Base-by-base conservation (phyloP, 2,113 vertebrate genomes). In the Peromyscus maniculatus region DNA sequence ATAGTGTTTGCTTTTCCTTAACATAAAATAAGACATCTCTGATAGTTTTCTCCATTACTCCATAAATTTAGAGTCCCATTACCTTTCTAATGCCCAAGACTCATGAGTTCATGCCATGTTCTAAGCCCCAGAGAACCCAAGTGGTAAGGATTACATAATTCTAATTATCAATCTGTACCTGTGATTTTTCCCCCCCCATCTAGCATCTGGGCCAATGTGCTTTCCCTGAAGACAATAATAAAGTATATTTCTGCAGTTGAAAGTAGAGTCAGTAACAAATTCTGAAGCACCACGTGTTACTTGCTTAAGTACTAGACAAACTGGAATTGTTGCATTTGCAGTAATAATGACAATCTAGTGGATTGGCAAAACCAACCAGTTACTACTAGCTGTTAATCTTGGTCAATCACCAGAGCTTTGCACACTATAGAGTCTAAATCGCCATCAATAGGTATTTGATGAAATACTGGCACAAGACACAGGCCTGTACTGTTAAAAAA, bases 171-270 rank as follows among this genome's bases (percentile, higher is more conserved):
- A 19, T 52, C 11, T 46, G 22, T 16, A 89, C 69, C 84, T 95
- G 33, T 19, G 59, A 80, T 28, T 87, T 69, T 49, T 72, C 59
- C 55, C 2, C 21, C 46, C 9, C 87, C 21, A 71, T 33, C 59
- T 49, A 94, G 19, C 74, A 91, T 66, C 59, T 91, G 49, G 26
- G 78, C 78, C 74, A 89, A 39, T 9, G 71, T 91, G 84, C 52
- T 95, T 94, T 90, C 36, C 36, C 57, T 67, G 55, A 91, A 96
- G 59, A 43, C 77, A 55, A 95, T 87, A 74, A 91, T 67, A 75
- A 78, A 89, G 83, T 95, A 78, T 78, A 75, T 86, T 91, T 82
- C 36, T 16, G 0, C 19, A 78, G 55, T 49, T 91, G 43, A 2
- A 74, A 89, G 74, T 74, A 7, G 57, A 59, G 43, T 69, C 28